Base-by-base conservation (phyloP, 2,113 vertebrate genomes). In the Bufo gargarizans region DNA sequence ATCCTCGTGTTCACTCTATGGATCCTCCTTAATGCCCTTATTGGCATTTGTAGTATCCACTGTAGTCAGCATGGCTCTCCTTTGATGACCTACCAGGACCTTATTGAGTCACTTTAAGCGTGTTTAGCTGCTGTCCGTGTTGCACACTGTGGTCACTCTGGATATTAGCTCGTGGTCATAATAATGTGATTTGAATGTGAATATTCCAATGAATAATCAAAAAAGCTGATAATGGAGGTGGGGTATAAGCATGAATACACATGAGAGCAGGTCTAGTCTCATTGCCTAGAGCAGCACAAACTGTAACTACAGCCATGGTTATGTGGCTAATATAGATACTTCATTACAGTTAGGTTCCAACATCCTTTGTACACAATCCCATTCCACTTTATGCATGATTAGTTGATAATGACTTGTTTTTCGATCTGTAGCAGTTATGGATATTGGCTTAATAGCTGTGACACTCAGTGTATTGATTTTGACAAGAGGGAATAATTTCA, bases 391-490 rank as follows among this genome's bases (percentile, higher is more conserved):
- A 43, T 77, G 55, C 33, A 77, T 78, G 85, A 65, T 78, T 65
- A 50, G 43, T 65, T 19, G 58, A 86, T 67, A 86, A 77, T 86
- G 55, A 74, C 71, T 74, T 74, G 71, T 47, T 49, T 47, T 86
- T 78, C 59, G 47, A 53, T 86, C 10, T 76, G 7, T 65, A 22
- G 49, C 74, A 67, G 59, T 77, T 86, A 78, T 77, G 58, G 72
- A 77, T 65, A 86, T 74, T 78, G 33, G 56, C 49, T 65, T 78
- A 77, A 67, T 86, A 67, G 85, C 74, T 69, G 61, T 5, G 49
- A 20, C 85, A 65, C 47, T 79, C 47, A 86, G 76, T 19, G 9
- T 63, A 86, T 86, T 67, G 77, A 87, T 87, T 53, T 71, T 80
- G 61, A 80, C 61, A 87, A 80, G 77, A 69, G 19, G 47, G 58